Percentiles rank a stretch among this genome's conserved stretches.
Evolutionary conservation across 2,888 invertebrate genomes (phyloP).

Genomic region (Drosophila koepferae): DNA sequence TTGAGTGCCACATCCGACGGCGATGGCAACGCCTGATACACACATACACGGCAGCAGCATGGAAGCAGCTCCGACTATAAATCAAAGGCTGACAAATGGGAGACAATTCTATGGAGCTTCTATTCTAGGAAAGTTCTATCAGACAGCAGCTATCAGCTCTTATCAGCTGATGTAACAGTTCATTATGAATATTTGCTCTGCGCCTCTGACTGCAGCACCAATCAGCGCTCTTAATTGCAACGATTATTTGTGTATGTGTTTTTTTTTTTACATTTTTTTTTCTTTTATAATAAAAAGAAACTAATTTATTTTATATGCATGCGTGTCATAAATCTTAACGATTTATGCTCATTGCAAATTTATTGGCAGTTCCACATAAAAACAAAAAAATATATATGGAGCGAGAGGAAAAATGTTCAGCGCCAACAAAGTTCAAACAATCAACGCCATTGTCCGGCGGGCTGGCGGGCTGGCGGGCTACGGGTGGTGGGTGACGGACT

Average conservation of each 20-base stretch:
- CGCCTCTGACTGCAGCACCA: slow-evolving; percentile 16
- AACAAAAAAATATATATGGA: slow-evolving; percentile 14
- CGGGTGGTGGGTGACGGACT: slow-evolving; percentile 1
- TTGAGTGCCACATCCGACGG: slow-evolving; percentile 69
- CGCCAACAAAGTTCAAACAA: slow-evolving; percentile 76
- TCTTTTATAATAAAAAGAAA: slow-evolving; percentile 35
- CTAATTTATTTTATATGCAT: slow-evolving; percentile 65
- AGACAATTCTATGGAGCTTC: background rate
- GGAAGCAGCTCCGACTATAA: slow-evolving; percentile 29
- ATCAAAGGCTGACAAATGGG: slow-evolving; percentile 54
- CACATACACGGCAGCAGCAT: slow-evolving; percentile 28
- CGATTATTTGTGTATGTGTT: slow-evolving; percentile 34
- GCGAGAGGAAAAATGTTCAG: slow-evolving; percentile 44
- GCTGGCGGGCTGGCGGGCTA: background rate
- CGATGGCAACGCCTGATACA: slow-evolving; percentile 21
- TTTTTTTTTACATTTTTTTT: slow-evolving; percentile 13
- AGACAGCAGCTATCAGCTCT: background rate
- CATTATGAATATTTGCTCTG: background rate
- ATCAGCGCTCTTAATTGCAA: slow-evolving; percentile 64
- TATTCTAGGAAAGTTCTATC: slow-evolving; percentile 2
- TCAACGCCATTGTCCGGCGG: slow-evolving; percentile 77
- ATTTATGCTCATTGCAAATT: slow-evolving; percentile 78
- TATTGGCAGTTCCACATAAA: slow-evolving; percentile 58
- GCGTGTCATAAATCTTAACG: slow-evolving; percentile 60
- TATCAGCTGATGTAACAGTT: slow-evolving; percentile 26